Base-by-base conservation (phyloP, 2,113 vertebrate species). In the Natator depressus region DNA sequence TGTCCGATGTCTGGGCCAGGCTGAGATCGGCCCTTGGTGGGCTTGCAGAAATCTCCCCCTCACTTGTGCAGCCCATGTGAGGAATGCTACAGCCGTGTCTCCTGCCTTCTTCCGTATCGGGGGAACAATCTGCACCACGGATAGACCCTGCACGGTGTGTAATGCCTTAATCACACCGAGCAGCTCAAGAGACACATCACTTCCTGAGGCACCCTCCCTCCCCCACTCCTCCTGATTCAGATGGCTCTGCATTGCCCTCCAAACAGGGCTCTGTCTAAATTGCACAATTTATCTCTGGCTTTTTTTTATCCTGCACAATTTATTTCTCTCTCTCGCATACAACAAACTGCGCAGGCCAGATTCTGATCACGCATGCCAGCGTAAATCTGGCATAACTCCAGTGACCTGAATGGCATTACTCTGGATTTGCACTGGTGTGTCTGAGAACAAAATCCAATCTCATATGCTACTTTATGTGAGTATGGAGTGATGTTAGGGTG, bases 371-470 rank as follows among this genome's bases (percentile, higher is more conserved):
- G 78, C 49, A 72, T 84, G 38, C 6, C 91, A 46, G 89, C 94
- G 90, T 91, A 89, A 94, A 46, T 80, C 81, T 83, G 88, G 50
- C 89, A 2, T 25, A 89, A 49, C 84, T 88, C 31, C 10, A 54
- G 0, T 78, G 75, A 69, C 83, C 92, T 83, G 76, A 92, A 54
- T 80, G 93, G 1, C 10, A 7, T 85, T 75, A 54, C 22, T 94
- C n/a, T 90, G 54, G 65, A 69, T n/a, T 69, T 89, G 31, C 8
- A 85, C 54, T 35, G 20, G 35, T 38, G 20, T 69, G 35, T n/a
- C 17, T 69, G 35, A 11, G 92, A 95, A 94, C 59, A 87, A 85
- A 96, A 90, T 90, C 5, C 87, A 47, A 89, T 90, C 27, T 69
- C 86, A 82, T 54, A 5, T 3, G 53, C 22, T 90, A 89, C 89